Percentiles rank a stretch among this genome's conserved stretches.
These are phyloP conservation scores for Nettapus auritus DNA, from an alignment of 2,113 vertebrate species.

Conservation along the genomic window DNA sequence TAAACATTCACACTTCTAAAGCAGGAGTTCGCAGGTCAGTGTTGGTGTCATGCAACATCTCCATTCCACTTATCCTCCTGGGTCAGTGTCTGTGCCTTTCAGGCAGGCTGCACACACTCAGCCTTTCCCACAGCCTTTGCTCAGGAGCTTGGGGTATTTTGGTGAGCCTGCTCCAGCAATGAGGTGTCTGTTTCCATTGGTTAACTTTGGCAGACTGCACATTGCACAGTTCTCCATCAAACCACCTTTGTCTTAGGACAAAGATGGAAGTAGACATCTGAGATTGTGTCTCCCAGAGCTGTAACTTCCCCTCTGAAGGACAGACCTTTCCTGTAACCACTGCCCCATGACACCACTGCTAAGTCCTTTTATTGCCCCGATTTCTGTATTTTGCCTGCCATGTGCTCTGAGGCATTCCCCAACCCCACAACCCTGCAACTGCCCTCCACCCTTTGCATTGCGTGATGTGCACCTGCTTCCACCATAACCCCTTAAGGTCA, in stretches of 20 bases:
- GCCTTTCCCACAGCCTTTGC: background rate
- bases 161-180: background rate
- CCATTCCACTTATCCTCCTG: background rate
- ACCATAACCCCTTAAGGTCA: background rate
- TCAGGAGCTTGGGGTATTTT: background rate
- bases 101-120: fast-evolving
- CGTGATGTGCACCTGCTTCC: conserved; percentile 14
- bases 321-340: background rate
- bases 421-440: background rate
- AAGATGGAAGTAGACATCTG: background rate
- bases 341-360: background rate
- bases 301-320: background rate
- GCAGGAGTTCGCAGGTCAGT: background rate
- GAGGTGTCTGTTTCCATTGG: background rate
- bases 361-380: background rate
- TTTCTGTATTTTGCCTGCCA: background rate
- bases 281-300: background rate
- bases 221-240: background rate
- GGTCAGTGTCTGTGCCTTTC: conserved; percentile 38
- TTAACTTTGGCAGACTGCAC: background rate
- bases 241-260: background rate
- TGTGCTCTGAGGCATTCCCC: background rate
- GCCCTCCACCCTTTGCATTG: background rate
- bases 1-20: background rate
- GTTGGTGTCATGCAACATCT: background rate